Evolutionary conservation across 1,140 invertebrate genomes (phyloP).

Genomic region (Drosophila nikananu): DNA sequence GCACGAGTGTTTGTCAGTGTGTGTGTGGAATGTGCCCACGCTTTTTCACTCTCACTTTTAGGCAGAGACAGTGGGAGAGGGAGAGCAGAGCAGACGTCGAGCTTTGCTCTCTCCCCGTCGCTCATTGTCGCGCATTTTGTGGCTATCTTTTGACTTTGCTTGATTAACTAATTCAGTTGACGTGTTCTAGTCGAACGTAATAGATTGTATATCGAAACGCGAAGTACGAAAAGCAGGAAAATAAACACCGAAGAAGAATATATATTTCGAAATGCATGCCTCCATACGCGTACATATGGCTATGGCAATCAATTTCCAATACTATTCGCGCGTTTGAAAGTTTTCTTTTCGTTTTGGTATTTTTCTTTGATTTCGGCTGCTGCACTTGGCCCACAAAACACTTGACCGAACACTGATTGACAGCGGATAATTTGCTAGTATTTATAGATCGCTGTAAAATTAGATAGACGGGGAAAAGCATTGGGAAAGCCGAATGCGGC

Average conservation of each 20-base stretch:
- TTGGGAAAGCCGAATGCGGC: conserved; percentile 2
- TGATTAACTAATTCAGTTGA: conserved; percentile 85
- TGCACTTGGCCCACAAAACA: conserved; percentile 46
- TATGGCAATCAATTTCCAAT: conserved; percentile 7
- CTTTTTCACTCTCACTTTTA: conserved; percentile 47
- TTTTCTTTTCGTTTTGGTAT: not conserved
- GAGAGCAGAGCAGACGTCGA: conserved; percentile 18
- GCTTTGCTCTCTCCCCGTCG: conserved; percentile 7
- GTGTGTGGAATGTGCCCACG: conserved; percentile 38
- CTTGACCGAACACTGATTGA: conserved; percentile 43
- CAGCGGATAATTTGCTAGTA: conserved; percentile 41
- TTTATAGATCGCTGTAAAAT: conserved; percentile 37
- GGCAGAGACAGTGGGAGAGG: conserved; percentile 7
- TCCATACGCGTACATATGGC: conserved; percentile 26
- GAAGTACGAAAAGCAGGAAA: conserved; percentile 1
- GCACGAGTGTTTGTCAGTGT: conserved; percentile 2
- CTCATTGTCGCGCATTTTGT: conserved; percentile 49
- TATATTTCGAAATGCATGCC: not conserved
- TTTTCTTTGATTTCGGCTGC: conserved; percentile 1
- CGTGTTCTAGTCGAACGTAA: conserved; percentile 82
- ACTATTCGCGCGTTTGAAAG: conserved; percentile 13
- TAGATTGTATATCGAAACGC: conserved; percentile 64
- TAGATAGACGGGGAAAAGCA: not conserved
- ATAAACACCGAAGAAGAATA: not conserved
- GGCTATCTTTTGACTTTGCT: conserved; percentile 75